These are phyloP conservation scores for Cabera pusaria DNA, from an alignment of 2,888 invertebrate genomes.

Conservation along the genomic window DNA sequence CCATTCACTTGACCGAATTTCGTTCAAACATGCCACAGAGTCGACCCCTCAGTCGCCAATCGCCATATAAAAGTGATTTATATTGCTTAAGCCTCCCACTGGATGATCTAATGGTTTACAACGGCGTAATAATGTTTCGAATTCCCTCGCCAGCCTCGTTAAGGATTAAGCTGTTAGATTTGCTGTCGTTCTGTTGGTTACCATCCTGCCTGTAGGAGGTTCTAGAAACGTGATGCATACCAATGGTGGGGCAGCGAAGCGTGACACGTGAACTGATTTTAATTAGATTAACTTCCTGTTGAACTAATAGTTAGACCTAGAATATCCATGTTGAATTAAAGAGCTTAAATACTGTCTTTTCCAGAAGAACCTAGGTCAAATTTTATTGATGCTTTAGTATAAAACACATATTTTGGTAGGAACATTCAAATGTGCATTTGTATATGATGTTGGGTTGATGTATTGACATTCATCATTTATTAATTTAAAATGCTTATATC, in stretches of 20 bases:
- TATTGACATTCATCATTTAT: too few relatives aligned
- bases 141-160: constrained; percentile 1
- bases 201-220: constrained; percentile 3
- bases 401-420: too few relatives aligned
- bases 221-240: constrained; percentile 15
- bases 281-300: constrained; percentile 52
- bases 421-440: too few relatives aligned
- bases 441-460: too few relatives aligned
- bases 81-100: constrained; percentile 28
- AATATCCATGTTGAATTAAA: too few relatives aligned
- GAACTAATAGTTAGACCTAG: too few relatives aligned
- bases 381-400: too few relatives aligned
- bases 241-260: constrained; percentile 17
- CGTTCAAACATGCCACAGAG: constrained; percentile 26
- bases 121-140: constrained; percentile 16
- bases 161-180: too few relatives aligned
- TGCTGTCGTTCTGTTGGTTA: too few relatives aligned
- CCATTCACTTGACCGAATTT: constrained; percentile 34
- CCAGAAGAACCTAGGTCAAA: too few relatives aligned
- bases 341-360: too few relatives aligned
- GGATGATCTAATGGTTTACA: constrained; percentile 28
- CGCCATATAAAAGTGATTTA: constrained; percentile 28
- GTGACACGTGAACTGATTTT: constrained; percentile 47
- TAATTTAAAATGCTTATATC: too few relatives aligned
- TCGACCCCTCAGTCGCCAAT: constrained; percentile 15